Evolutionary conservation across 2,888 invertebrate genomes (phyloP).

Genomic region (Stegophylla sp.): DNA sequence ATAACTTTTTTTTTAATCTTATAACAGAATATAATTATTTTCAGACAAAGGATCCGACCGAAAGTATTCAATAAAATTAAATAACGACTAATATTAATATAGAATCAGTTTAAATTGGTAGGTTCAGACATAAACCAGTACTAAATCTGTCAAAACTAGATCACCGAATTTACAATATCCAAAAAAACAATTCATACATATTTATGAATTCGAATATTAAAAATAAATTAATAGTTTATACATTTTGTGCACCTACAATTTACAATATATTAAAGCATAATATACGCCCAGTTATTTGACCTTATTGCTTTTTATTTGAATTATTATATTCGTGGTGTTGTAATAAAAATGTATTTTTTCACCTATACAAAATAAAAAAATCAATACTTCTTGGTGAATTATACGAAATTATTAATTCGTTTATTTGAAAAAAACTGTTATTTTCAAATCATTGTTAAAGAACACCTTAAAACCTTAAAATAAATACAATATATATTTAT

Average conservation of each 20-base stretch:
- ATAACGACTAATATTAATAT: not conserved
- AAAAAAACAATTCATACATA: constrained; percentile 17
- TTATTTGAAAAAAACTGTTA: too few species aligned
- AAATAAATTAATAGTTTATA: not conserved
- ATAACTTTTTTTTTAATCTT: not conserved
- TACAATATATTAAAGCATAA: constrained; percentile 8
- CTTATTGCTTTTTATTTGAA: constrained; percentile 10
- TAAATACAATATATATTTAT: too few species aligned
- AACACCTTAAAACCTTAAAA: too few species aligned
- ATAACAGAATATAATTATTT: constrained; percentile 1
- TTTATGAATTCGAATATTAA: constrained; percentile 11
- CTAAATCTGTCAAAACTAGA: constrained; percentile 10
- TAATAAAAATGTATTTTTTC: not conserved
- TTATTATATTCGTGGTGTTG: not conserved
- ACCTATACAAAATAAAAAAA: too few species aligned
- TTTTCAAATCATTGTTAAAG: too few species aligned
- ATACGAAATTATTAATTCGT: too few species aligned
- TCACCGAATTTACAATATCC: not conserved
- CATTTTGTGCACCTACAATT: too few species aligned
- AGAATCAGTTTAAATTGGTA: not conserved
- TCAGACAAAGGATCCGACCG: not conserved
- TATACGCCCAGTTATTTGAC: constrained; percentile 20
- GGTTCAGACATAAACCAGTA: not conserved
- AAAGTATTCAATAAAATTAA: not conserved
- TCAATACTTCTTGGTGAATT: too few species aligned